Conservation (phyloP, 2,113 vertebrate species). For the Erpornis zantholeuca region DNA sequence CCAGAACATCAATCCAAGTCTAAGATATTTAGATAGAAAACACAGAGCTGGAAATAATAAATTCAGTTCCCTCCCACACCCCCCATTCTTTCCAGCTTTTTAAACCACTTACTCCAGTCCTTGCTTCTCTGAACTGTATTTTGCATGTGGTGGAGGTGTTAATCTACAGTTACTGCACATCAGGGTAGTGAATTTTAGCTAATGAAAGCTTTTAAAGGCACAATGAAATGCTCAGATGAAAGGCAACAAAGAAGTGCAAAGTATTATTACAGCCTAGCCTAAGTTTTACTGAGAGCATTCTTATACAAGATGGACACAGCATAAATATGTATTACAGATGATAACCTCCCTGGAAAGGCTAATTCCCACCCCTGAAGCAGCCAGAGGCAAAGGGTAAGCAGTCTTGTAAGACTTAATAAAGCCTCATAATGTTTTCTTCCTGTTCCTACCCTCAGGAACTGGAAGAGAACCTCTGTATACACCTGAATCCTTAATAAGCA, state of each 20-base stretch:
- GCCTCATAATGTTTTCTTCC: conserved; percentile 18
- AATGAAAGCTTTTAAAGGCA: conserved; percentile 61
- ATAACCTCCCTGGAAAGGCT: conserved; percentile 5
- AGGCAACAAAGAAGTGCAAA: conserved; percentile 40
- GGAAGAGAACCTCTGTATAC: neutral
- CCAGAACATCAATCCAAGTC: neutral
- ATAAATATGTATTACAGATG: conserved; percentile 20
- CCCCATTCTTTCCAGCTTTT: conserved; percentile 15
- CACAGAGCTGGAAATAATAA: neutral
- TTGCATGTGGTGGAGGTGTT: conserved; percentile 47
- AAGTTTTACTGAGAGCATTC: conserved; percentile 50
- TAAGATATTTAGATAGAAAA: neutral
- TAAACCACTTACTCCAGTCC: conserved; percentile 24
- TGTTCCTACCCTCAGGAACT: neutral
- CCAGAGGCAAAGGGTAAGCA: neutral
- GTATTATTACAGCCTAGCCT: conserved; percentile 31
- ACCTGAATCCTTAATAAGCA: conserved; percentile 3
- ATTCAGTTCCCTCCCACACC: neutral
- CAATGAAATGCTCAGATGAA: conserved; percentile 32
- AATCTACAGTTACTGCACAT: conserved; percentile 42
- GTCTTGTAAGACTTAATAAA: conserved; percentile 9
- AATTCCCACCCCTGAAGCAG: conserved; percentile 20
- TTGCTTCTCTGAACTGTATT: conserved; percentile 19
- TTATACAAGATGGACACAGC: conserved; percentile 10
- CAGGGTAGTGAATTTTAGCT: conserved; percentile 51